phyloP scores from a whole-genome alignment of 1,140 invertebrate species.

The Orius insidiosus region DNA sequence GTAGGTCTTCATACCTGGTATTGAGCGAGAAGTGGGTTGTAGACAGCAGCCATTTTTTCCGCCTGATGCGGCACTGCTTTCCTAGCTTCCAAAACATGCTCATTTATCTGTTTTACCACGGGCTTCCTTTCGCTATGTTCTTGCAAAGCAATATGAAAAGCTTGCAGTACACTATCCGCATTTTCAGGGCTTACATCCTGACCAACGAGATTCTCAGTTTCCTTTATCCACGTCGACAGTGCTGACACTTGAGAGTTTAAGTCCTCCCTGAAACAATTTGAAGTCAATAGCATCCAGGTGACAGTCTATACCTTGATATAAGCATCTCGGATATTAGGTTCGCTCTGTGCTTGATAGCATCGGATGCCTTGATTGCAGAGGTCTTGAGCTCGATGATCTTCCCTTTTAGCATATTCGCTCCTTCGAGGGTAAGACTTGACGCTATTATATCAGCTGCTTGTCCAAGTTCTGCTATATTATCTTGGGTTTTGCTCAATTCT shows the following conservation, averaged over 20 bases:
- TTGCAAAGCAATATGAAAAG: slow-evolving; percentile 57
- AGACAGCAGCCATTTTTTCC: slow-evolving; percentile 50
- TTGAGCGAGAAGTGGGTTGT: slow-evolving; percentile 49
- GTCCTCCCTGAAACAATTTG: slow-evolving; percentile 43
- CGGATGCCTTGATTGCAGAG: slow-evolving; percentile 47
- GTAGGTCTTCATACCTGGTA: slow-evolving; percentile 49
- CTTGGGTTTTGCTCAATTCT: slow-evolving; percentile 62
- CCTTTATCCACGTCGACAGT: slow-evolving; percentile 70
- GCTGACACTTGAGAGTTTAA: slow-evolving; percentile 63
- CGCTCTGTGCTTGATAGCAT: slow-evolving; percentile 50
- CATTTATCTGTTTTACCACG: slow-evolving; percentile 52
- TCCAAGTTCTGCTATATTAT: slow-evolving; percentile 56
- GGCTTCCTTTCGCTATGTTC: slow-evolving; percentile 64
- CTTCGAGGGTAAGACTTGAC: slow-evolving; percentile 56
- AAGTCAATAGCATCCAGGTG: not conserved
- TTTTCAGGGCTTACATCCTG: slow-evolving; percentile 12
- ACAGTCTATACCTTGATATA: slow-evolving; percentile 31
- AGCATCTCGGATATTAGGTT: slow-evolving; percentile 64
- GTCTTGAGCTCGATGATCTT: slow-evolving; percentile 54
- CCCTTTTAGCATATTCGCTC: slow-evolving; percentile 47
- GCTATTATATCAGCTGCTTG: slow-evolving; percentile 62
- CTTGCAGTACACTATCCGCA: slow-evolving; percentile 57
- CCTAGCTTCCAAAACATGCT: slow-evolving; percentile 57
- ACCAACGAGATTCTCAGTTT: slow-evolving; percentile 29
- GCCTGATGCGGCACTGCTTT: slow-evolving; percentile 51